These are phyloP conservation scores for Coendou prehensilis DNA, from an alignment of 2,797 vertebrate species.

Conservation along the genomic window DNA sequence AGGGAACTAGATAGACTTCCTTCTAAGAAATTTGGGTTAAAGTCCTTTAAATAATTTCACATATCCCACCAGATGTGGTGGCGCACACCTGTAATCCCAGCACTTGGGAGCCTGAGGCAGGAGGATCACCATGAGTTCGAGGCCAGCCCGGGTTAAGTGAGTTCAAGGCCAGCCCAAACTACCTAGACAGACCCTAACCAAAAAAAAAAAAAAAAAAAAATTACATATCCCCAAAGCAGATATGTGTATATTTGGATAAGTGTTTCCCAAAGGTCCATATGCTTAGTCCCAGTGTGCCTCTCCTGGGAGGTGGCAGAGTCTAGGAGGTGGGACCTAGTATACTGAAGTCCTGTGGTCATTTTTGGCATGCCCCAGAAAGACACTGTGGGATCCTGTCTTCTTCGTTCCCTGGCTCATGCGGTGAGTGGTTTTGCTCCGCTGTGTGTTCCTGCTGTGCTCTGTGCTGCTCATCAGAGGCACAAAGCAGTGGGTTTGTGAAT, in stretches of 20 bases:
- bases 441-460: background rate
- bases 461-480: background rate
- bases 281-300: background rate
- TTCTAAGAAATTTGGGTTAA: conserved; percentile 58
- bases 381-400: background rate
- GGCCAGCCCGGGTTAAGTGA: background rate
- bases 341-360: background rate
- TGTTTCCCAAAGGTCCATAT: background rate
- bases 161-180: background rate
- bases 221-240: background rate
- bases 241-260: background rate
- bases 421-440: background rate
- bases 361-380: background rate
- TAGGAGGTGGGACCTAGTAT: background rate
- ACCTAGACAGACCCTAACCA: background rate
- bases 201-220: too few species aligned
- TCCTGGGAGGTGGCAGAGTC: background rate
- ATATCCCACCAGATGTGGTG: background rate
- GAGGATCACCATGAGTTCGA: background rate
- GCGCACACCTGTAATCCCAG: background rate
- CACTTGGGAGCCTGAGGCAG: background rate
- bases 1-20: conserved; percentile 18
- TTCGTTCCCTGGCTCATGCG: background rate
- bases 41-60: background rate
- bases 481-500: background rate